Percentiles rank a stretch among this genome's conserved stretches.
phyloP scores from a whole-genome alignment of 2,888 invertebrate genomes.

The Colostygia pectinataria region DNA sequence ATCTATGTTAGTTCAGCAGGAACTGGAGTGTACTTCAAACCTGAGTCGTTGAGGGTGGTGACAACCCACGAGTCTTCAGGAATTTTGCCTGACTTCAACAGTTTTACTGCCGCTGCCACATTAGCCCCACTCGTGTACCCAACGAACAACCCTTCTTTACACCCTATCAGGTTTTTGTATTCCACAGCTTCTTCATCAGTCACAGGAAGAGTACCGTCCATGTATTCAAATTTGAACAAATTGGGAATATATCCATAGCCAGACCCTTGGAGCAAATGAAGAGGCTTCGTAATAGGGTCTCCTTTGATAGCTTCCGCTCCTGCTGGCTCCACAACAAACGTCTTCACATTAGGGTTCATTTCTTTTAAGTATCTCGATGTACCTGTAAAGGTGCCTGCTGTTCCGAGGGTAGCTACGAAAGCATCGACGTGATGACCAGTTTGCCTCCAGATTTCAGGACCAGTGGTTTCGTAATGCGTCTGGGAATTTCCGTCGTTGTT shows the following conservation, averaged over 20 bases:
- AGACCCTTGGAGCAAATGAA: conserved; percentile 73
- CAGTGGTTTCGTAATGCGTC: conserved; percentile 69
- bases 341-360: conserved; percentile 57
- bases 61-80: conserved; percentile 72
- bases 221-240: conserved; percentile 63
- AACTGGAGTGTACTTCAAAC: conserved; percentile 71
- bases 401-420: conserved; percentile 70
- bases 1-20: conserved; percentile 44
- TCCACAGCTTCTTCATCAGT: conserved; percentile 66
- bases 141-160: conserved; percentile 70
- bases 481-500: conserved; percentile 59
- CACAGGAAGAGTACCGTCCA: conserved; percentile 68
- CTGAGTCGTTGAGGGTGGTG: conserved; percentile 66
- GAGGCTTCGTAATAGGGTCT: conserved; percentile 64
- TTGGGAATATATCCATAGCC: conserved; percentile 72
- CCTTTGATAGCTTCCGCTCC: conserved; percentile 73
- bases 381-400: conserved; percentile 70
- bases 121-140: conserved; percentile 76
- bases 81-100: conserved; percentile 63
- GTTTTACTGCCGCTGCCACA: conserved; percentile 69
- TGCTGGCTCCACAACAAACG: conserved; percentile 68
- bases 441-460: conserved; percentile 76
- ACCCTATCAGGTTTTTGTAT: conserved; percentile 63
- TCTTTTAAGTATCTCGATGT: conserved; percentile 69
- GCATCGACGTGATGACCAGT: conserved; percentile 71